phyloP scores from a whole-genome alignment of 92 coral and sea anemone genomes.

The Umimayanthus chanpuru region DNA sequence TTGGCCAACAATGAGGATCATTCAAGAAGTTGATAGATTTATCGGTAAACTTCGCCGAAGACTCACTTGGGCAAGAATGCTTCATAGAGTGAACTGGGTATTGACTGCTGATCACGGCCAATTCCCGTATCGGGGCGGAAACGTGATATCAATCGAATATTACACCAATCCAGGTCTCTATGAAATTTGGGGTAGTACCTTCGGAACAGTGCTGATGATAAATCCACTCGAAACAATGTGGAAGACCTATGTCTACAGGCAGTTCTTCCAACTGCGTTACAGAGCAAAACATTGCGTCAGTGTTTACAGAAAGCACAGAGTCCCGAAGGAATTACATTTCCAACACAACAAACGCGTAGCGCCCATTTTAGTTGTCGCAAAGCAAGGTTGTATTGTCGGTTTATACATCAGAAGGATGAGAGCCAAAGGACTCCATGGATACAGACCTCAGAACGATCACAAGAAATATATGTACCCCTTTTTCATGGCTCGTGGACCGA shows the following conservation, averaged over 20 bases:
- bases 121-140: conserved; percentile 60
- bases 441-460: conserved; percentile 39
- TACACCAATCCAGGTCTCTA: conserved; percentile 57
- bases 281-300: conserved; percentile 49
- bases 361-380: conserved; percentile 60
- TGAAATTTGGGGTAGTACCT: conserved; percentile 31
- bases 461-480: conserved; percentile 77
- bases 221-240: conserved; percentile 53
- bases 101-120: conserved; percentile 85
- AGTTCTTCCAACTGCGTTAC: conserved; percentile 55
- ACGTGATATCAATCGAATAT: conserved; percentile 62
- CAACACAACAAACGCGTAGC: conserved; percentile 67
- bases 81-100: conserved; percentile 67
- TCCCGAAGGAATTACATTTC: conserved; percentile 75
- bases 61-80: conserved; percentile 52
- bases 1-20: conserved; percentile 42
- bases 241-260: conserved; percentile 37
- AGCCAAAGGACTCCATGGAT: conserved; percentile 62
- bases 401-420: conserved; percentile 9
- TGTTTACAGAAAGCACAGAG: conserved; percentile 71
- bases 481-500: conserved; percentile 87
- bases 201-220: conserved; percentile 41
- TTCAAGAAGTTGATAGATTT: conserved; percentile 47
- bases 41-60: conserved; percentile 66
- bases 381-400: conserved; percentile 72